phyloP scores from a whole-genome alignment of 2,888 invertebrate species.

The Drosophila siamana region DNA sequence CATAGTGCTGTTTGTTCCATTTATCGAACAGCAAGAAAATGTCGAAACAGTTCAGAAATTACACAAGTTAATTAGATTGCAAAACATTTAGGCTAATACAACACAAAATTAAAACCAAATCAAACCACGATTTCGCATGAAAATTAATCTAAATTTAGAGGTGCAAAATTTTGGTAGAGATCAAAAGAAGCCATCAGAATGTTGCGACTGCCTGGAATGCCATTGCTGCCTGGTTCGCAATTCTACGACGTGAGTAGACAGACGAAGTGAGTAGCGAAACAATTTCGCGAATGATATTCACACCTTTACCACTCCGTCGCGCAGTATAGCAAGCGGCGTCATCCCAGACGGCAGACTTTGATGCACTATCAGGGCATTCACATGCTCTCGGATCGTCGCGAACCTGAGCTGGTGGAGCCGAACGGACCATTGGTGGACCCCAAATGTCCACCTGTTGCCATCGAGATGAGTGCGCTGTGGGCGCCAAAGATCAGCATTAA shows the following conservation, averaged over 20 bases:
- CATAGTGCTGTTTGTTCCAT: slow-evolving; percentile 77
- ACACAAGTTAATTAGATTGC: slow-evolving; percentile 28
- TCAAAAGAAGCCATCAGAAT: slow-evolving; percentile 72
- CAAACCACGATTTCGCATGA: slow-evolving; percentile 24
- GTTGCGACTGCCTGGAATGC: slow-evolving; percentile 89
- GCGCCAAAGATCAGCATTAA: slow-evolving; percentile 91
- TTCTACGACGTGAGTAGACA: slow-evolving; percentile 88
- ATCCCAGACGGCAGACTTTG: slow-evolving; percentile 86
- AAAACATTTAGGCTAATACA: slow-evolving; percentile 8
- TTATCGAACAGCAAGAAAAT: slow-evolving; percentile 68
- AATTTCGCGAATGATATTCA: background rate
- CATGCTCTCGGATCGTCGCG: slow-evolving; percentile 88
- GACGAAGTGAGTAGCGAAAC: background rate
- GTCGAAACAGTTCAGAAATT: slow-evolving; percentile 47
- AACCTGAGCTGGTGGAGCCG: slow-evolving; percentile 87
- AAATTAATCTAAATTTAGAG: slow-evolving; percentile 9
- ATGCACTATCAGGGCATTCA: slow-evolving; percentile 87
- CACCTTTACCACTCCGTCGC: background rate
- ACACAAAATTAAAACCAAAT: background rate
- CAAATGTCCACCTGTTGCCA: slow-evolving; percentile 84
- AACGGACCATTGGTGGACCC: slow-evolving; percentile 84
- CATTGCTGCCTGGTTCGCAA: slow-evolving; percentile 91
- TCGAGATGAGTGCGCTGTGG: slow-evolving; percentile 90
- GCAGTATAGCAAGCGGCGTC: slow-evolving; percentile 86
- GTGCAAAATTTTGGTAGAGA: background rate